Evolutionary conservation across 1,140 invertebrate species (phyloP), one percentile per base, ranked within the genome.

Genomic region (Drosophila ogumai): DNA sequence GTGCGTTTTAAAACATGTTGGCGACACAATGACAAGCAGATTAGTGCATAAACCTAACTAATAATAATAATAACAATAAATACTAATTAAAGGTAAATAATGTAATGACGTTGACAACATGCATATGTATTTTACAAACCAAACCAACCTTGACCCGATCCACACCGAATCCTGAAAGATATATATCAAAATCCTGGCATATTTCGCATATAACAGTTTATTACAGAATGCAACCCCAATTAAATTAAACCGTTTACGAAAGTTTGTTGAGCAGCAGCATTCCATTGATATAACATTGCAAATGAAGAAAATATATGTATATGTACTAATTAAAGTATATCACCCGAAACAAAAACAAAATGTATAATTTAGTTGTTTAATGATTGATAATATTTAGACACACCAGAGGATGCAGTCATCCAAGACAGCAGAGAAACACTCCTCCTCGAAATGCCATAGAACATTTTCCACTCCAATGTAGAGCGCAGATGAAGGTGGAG

Each of bases 251-350:
- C 28, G 69, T 59, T 58, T 46, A 67, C 71, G 74, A 59, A 76
- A 86, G 79, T 81, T 82, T 88, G 81, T 77, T 76, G 63, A 59
- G 71, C 79, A 69, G 32, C 10, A 49, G 73, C 71, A 87, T 77
- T 87, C 69, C 58, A 81, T 86, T 82, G 52, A 79, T 72, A 77
- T 74, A 72, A 74, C 65, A 84, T 88, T 78, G 73, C 81, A 81
- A 85, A 69, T 61, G 59, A 81, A 77, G 64, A 61, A 68, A 81
- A 65, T 82, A 71, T 82, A 77, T 80, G 63, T 84, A 77, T 57
- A 84, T 87, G 80, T 80, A 88, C 73, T 86, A 81, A 84, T 81
- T 90, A 81, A 85, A 84, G 52, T 85, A 88, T 90, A 90, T 88
- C 77, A 84, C 85, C 61, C 56, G 12, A 4, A 46, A 52, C 7